Conservation (phyloP, 2,797 vertebrate species). For the Microtus obscurus region DNA sequence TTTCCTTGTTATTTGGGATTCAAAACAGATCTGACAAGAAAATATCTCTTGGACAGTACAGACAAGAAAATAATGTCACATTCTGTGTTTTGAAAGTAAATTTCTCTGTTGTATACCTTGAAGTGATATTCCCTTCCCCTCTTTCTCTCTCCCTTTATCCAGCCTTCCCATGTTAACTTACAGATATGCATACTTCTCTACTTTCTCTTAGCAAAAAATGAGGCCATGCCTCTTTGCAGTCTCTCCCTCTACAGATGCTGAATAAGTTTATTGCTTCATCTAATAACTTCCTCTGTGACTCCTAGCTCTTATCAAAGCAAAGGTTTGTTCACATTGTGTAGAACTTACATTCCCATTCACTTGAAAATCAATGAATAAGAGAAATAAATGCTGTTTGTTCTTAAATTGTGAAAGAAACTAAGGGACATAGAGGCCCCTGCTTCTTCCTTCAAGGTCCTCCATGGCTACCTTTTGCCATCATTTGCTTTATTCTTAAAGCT, state of each 20-base stretch:
- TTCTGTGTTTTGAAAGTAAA: not conserved
- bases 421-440: not conserved
- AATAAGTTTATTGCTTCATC: not conserved
- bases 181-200: not conserved
- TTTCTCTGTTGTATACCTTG: not conserved
- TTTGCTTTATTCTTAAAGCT: not conserved
- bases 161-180: not conserved
- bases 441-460: not conserved
- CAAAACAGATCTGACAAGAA: not conserved
- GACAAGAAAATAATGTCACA: not conserved
- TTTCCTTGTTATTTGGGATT: constrained; percentile 1
- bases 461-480: not conserved
- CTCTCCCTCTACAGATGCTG: not conserved
- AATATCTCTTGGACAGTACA: not conserved
- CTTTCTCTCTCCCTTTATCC: not conserved
- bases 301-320: not conserved
- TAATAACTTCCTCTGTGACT: not conserved
- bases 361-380: not conserved
- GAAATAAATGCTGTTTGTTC: not conserved
- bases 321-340: not conserved
- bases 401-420: not conserved
- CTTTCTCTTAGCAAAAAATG: not conserved
- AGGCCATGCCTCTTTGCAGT: not conserved
- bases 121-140: not conserved
- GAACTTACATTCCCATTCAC: not conserved